These are phyloP conservation scores for Paradoxurus hermaphroditus DNA, from an alignment of 2,113 vertebrate genomes.

Conservation along the genomic window DNA sequence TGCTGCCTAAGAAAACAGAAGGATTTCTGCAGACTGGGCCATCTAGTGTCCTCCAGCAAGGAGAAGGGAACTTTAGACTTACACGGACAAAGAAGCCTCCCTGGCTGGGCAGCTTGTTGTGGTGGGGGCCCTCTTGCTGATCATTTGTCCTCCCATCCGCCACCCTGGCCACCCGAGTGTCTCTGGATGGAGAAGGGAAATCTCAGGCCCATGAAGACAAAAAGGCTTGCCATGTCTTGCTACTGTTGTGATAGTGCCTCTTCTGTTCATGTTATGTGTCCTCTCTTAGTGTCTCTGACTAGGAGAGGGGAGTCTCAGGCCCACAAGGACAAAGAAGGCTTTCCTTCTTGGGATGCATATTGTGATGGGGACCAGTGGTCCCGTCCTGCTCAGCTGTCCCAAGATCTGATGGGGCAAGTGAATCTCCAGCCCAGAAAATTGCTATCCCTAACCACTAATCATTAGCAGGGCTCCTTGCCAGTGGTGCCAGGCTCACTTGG, in stretches of 20 bases:
- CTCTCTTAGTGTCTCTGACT: background rate
- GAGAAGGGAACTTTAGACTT: background rate
- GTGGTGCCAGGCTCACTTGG: background rate
- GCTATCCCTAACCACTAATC: background rate
- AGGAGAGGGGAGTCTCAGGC: background rate
- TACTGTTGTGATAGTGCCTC: background rate
- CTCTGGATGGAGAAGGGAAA: background rate
- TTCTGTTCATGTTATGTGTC: too few relatives aligned
- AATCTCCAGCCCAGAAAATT: background rate
- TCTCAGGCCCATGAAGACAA: background rate
- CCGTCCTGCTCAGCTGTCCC: background rate
- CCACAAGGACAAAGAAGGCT: background rate
- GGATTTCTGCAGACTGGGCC: background rate
- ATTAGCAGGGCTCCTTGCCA: background rate
- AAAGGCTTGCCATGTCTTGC: background rate
- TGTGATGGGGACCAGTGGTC: background rate
- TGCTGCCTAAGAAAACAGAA: background rate
- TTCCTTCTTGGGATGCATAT: background rate
- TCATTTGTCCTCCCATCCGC: background rate
- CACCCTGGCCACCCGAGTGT: background rate
- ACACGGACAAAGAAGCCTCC: background rate
- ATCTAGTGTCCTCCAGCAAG: background rate
- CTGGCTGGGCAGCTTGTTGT: background rate
- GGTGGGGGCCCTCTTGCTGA: background rate
- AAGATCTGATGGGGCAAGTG: background rate